A percentile compares a stretch with the other conserved stretches of the same genome.
Evolutionary conservation across 2,797 vertebrate genomes (phyloP).

Genomic region (Muscicapa comitata): DNA sequence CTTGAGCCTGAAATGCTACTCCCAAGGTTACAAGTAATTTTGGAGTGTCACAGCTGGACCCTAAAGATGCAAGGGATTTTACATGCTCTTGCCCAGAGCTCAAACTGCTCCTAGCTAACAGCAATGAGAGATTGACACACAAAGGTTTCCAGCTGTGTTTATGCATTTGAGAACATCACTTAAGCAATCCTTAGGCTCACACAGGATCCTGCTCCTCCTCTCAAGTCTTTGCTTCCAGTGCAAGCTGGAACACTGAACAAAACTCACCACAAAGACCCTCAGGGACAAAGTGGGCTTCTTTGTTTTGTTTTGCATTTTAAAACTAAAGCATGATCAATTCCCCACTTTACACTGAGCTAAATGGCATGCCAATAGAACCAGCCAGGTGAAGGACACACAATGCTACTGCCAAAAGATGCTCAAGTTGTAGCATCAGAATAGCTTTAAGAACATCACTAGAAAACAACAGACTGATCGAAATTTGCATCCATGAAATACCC

Average conservation of each 20-base stretch:
- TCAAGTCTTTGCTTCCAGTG: background rate
- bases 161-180: background rate
- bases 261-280: background rate
- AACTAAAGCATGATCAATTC: background rate
- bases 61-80: background rate
- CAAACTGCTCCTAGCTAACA: background rate
- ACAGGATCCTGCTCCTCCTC: background rate
- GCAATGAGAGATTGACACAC: background rate
- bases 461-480: background rate
- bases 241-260: background rate
- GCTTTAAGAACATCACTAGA: background rate
- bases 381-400: background rate
- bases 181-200: background rate
- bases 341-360: background rate
- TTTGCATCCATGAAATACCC: background rate
- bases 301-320: background rate
- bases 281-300: accelerated
- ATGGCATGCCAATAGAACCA: background rate
- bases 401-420: background rate
- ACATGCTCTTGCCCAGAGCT: background rate
- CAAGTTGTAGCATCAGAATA: background rate
- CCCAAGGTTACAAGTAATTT: background rate
- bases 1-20: background rate
- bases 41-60: background rate
- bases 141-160: background rate